Percentiles rank a stretch among this genome's conserved stretches.
These are phyloP conservation scores for Atractosteus spatula DNA, from an alignment of 2,113 vertebrate species.

Conservation along the genomic window DNA sequence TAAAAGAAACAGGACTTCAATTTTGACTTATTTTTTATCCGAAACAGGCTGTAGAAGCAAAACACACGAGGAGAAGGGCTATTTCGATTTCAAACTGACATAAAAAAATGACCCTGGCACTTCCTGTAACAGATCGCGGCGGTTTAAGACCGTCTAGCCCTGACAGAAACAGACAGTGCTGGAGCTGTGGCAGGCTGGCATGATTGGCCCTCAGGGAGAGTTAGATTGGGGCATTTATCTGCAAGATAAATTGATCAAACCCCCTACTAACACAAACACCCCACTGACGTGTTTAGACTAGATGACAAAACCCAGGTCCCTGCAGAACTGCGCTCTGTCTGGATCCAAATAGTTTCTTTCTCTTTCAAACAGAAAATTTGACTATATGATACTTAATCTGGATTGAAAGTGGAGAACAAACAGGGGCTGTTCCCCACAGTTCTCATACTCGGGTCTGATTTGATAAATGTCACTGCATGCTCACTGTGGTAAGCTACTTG, in stretches of 20 bases:
- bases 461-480: conserved; percentile 57
- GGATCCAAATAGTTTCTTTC: conserved; percentile 49
- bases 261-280: conserved; percentile 65
- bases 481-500: conserved; percentile 29
- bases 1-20: too few relatives aligned
- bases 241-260: conserved; percentile 54
- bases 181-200: conserved; percentile 36
- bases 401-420: conserved; percentile 60
- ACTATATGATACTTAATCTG: conserved; percentile 67
- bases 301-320: conserved; percentile 66
- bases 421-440: conserved; percentile 34
- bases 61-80: background rate
- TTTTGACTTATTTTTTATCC: background rate
- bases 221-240: conserved; percentile 61
- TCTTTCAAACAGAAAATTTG: conserved; percentile 54
- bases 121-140: conserved; percentile 18
- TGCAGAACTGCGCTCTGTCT: conserved; percentile 51
- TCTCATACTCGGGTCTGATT: conserved; percentile 55
- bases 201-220: conserved; percentile 46
- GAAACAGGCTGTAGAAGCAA: background rate
- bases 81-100: conserved; percentile 9
- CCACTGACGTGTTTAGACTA: conserved; percentile 62
- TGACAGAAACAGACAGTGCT: conserved; percentile 22
- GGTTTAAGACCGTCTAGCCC: conserved; percentile 21
- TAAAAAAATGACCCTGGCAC: background rate